Base-by-base conservation (phyloP, 2,888 invertebrate genomes). In the Maniola hyperantus region DNA sequence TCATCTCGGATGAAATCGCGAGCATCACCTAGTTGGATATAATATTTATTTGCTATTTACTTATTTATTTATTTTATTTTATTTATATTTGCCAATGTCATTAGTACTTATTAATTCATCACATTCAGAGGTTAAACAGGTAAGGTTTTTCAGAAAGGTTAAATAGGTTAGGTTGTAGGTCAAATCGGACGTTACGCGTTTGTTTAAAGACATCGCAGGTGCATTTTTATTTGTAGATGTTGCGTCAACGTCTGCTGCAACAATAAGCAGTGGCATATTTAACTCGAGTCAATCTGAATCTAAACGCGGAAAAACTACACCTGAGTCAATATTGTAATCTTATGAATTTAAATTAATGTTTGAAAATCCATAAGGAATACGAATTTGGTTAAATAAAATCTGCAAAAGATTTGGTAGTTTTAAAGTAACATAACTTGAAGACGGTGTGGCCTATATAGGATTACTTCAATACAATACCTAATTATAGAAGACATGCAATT, bases 161-260 rank as follows among this genome's bases (percentile, higher is more conserved):
- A 55, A 36, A 18, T 55, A 57, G 57, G 42, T 39, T 13, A 39
- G 57, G 20, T 57, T 42, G 36, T 61, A 61, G 46, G 53, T 67
- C 58, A 48, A 53, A 68, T 46, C 55, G 53, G 61, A 51, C 61
- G 57, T 61, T 48, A 36, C 18, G 53, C 20, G 34, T 50, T 50
- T 8, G 11, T 20, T 39, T 8, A 34, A n/a, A 50, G 15, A 50
- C 33, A 42, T n/a, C 48, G 64, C 64, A 66, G 60, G 51, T 69
- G 66, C 44, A 65, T 60, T 42, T 55, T 20, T 61, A 76, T 85
- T 85, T 85, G 74, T 74, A 68, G 71, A 76, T 75, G 68, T 82
- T 81, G 79, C 84, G 83, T 85, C 84, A 87, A 66, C 79, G 78
- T 84, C 81, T 82, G 74, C 71, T 76, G 65, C 62, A 67, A 62